Conservation (phyloP, 2,888 invertebrate species). For the Gryllus longicercus region DNA sequence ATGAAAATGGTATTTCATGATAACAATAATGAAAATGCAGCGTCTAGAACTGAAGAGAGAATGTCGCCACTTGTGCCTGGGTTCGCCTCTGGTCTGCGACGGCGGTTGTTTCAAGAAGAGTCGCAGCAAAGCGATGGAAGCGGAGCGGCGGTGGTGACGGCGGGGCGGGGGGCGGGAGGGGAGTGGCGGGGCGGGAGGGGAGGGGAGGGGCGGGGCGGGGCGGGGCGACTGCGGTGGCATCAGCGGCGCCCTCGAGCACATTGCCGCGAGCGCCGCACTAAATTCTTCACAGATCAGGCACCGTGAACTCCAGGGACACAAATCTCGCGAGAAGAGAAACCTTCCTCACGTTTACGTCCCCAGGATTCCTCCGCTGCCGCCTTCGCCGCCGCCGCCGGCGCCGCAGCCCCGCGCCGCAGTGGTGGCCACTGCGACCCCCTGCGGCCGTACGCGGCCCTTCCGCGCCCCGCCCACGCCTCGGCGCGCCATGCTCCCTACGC, state of each 20-base stretch:
- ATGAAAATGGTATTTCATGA: too few relatives aligned
- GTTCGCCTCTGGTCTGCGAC: too few relatives aligned
- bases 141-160: not conserved
- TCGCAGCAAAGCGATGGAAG: too few relatives aligned
- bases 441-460: not conserved
- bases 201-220: not conserved
- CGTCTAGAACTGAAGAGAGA: too few relatives aligned
- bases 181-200: not conserved
- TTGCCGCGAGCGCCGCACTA: slow-evolving; percentile 42
- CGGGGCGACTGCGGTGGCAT: slow-evolving; percentile 42
- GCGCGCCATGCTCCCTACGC: too few relatives aligned
- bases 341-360: slow-evolving; percentile 35
- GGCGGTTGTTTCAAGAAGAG: too few relatives aligned
- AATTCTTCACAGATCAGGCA: slow-evolving; percentile 50
- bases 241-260: slow-evolving; percentile 43
- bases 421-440: not conserved
- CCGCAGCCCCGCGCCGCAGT: not conserved
- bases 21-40: too few relatives aligned
- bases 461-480: too few relatives aligned
- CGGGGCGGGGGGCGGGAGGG: not conserved
- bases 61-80: too few relatives aligned
- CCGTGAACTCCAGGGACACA: slow-evolving; percentile 49
- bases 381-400: slow-evolving; percentile 18
- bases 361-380: slow-evolving; percentile 36
- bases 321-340: slow-evolving; percentile 43